phyloP scores from a whole-genome alignment of 1,140 invertebrate genomes.

The Drosophila novamexicana region DNA sequence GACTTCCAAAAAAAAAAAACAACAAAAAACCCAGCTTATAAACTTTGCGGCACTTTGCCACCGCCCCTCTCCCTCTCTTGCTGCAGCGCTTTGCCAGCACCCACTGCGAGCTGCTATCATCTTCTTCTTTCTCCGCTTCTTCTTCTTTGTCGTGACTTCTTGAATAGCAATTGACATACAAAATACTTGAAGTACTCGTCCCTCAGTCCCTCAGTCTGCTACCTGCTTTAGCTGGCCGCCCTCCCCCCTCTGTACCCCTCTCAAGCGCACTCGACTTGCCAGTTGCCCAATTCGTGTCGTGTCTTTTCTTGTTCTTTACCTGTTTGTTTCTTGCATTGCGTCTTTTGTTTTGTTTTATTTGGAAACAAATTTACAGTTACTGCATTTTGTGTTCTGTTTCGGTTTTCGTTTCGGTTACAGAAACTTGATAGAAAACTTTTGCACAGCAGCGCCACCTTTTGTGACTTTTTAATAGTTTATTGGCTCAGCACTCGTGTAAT shows the following conservation, averaged over 20 bases:
- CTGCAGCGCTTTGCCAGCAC: background rate
- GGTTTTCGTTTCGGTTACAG: slow-evolving; percentile 19
- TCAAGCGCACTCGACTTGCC: slow-evolving; percentile 2
- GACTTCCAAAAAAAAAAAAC: slow-evolving; percentile 13
- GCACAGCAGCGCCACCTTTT: slow-evolving; percentile 18
- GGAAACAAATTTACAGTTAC: slow-evolving; percentile 42
- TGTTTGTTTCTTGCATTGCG: slow-evolving; percentile 5
- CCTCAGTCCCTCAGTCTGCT: slow-evolving; percentile 8
- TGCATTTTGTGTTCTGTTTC: slow-evolving; percentile 21
- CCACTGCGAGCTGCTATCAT: slow-evolving; percentile 10
- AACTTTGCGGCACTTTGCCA: slow-evolving; percentile 40
- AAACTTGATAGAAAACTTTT: slow-evolving; percentile 47
- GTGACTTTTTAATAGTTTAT: slow-evolving; percentile 23
- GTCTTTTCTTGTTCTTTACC: slow-evolving; percentile 31
- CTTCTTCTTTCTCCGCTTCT: slow-evolving; percentile 4
- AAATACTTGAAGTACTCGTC: slow-evolving; percentile 47
- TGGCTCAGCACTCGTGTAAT: slow-evolving; percentile 2
- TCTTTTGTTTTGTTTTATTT: slow-evolving; percentile 24
- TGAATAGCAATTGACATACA: slow-evolving; percentile 60
- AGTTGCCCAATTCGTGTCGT: slow-evolving; percentile 33
- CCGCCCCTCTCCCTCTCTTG: background rate
- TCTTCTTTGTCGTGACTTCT: slow-evolving; percentile 47
- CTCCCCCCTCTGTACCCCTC: too few relatives aligned
- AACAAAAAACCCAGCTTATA: slow-evolving; percentile 20
- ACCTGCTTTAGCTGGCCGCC: slow-evolving; percentile 21